Percentiles rank a stretch among this genome's conserved stretches.
phyloP scores from a whole-genome alignment of 2,888 invertebrate genomes.

The Drosophila kuntzei region DNA sequence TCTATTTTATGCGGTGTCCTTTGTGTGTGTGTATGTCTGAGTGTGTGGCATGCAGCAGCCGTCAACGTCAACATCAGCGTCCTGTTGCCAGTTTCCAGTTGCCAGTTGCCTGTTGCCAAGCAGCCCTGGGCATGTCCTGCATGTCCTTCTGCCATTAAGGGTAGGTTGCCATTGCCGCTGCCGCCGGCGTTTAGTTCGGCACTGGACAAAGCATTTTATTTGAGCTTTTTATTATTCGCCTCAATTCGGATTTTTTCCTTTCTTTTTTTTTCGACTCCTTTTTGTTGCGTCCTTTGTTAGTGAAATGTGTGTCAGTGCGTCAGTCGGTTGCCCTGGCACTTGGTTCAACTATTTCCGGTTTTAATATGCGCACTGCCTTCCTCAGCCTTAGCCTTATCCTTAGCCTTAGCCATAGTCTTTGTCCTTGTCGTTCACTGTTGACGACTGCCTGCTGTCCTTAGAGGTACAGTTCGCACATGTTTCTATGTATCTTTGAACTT shows the following conservation, averaged over 20 bases:
- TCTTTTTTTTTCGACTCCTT: constrained; percentile 21
- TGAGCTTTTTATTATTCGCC: constrained; percentile 79
- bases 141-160: constrained; percentile 63
- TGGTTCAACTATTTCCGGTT: constrained; percentile 82
- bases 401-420: constrained; percentile 26
- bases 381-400: constrained; percentile 7
- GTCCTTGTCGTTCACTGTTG: constrained; percentile 50
- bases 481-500: constrained; percentile 35
- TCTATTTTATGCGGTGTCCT: constrained; percentile 68
- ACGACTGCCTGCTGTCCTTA: constrained; percentile 24
- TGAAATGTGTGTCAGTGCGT: constrained; percentile 80
- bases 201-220: constrained; percentile 79
- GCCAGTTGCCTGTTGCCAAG: constrained; percentile 68
- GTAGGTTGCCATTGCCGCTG: constrained; percentile 59
- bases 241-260: constrained; percentile 57
- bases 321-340: constrained; percentile 79
- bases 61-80: constrained; percentile 50
- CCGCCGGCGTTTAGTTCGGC: constrained; percentile 76
- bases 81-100: constrained; percentile 18
- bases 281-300: constrained; percentile 70
- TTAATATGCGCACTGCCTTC: constrained; percentile 75
- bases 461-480: constrained; percentile 75
- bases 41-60: constrained; percentile 60
- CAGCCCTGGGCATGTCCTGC: constrained; percentile 63
- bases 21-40: constrained; percentile 29